phyloP scores from a whole-genome alignment of 2,113 vertebrate species.

The Hydrochoerus hydrochaeris region DNA sequence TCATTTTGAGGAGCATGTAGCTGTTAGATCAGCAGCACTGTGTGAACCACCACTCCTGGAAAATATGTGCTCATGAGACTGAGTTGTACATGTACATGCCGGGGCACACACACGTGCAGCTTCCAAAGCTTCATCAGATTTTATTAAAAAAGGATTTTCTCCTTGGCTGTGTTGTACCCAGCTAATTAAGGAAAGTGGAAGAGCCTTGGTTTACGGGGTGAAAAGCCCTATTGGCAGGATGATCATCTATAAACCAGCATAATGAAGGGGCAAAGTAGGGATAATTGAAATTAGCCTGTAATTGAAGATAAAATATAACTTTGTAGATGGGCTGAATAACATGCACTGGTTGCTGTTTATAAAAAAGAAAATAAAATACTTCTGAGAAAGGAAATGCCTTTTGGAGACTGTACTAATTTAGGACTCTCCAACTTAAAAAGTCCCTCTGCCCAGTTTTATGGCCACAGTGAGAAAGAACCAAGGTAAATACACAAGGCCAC shows the following conservation, averaged over 20 bases:
- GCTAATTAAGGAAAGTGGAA: slow-evolving; percentile 55
- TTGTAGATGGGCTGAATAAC: background rate
- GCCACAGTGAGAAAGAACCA: slow-evolving; percentile 22
- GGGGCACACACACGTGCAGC: background rate
- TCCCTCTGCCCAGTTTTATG: slow-evolving; percentile 59
- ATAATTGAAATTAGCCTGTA: slow-evolving; percentile 50
- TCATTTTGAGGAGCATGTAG: slow-evolving; percentile 5
- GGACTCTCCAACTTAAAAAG: slow-evolving; percentile 3
- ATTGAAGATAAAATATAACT: slow-evolving; percentile 54
- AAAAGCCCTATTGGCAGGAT: slow-evolving; percentile 42
- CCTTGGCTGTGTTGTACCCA: slow-evolving; percentile 38
- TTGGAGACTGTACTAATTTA: slow-evolving; percentile 50
- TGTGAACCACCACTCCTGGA: background rate
- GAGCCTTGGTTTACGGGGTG: slow-evolving; percentile 53
- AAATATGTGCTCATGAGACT: slow-evolving; percentile 56
- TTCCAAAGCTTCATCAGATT: slow-evolving; percentile 57
- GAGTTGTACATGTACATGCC: background rate
- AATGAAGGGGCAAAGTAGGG: background rate
- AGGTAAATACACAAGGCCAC: slow-evolving; percentile 65
- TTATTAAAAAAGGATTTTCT: slow-evolving; percentile 58
- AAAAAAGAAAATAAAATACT: slow-evolving; percentile 48
- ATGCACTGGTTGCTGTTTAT: slow-evolving; percentile 25
- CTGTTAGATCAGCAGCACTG: background rate
- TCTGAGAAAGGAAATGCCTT: slow-evolving; percentile 59
- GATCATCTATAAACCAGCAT: slow-evolving; percentile 15